phyloP scores from a whole-genome alignment of 2,888 invertebrate genomes.

The Brenthis hecate region DNA sequence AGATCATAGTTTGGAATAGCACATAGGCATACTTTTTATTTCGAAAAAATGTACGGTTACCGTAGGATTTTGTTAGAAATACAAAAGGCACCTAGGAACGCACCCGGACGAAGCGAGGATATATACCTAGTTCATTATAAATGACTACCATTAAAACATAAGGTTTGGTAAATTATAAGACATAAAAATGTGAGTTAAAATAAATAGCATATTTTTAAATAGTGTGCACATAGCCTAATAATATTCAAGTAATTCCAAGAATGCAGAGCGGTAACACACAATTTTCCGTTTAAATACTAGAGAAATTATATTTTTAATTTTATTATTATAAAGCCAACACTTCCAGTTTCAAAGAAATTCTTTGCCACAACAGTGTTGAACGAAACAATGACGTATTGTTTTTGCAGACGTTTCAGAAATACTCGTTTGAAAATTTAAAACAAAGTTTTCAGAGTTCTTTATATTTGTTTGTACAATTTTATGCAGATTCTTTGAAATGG shows the following conservation, averaged over 20 bases:
- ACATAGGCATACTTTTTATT: no score
- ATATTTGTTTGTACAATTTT: background rate
- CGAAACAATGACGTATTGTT: slow-evolving; percentile 17
- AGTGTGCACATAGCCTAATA: background rate
- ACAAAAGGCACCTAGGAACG: no score
- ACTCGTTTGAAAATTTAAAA: slow-evolving; percentile 11
- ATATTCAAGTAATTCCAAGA: background rate
- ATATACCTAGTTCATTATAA: no score
- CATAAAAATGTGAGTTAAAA: background rate
- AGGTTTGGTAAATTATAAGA: no score
- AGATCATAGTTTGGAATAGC: no score
- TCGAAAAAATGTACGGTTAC: no score
- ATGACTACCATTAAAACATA: no score
- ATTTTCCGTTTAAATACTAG: background rate
- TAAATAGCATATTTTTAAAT: background rate
- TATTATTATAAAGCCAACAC: slow-evolving; percentile 14
- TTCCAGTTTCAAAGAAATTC: slow-evolving; percentile 7
- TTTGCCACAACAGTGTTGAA: slow-evolving; percentile 7
- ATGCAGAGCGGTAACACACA: background rate
- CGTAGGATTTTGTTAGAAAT: no score
- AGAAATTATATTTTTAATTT: slow-evolving; percentile 21
- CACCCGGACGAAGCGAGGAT: no score
- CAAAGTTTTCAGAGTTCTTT: slow-evolving; percentile 2
- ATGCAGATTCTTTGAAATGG: background rate
- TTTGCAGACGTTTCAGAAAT: slow-evolving; percentile 8